Conservation (phyloP, 2,797 vertebrate species). For the Enteromius unitaeniatus region DNA sequence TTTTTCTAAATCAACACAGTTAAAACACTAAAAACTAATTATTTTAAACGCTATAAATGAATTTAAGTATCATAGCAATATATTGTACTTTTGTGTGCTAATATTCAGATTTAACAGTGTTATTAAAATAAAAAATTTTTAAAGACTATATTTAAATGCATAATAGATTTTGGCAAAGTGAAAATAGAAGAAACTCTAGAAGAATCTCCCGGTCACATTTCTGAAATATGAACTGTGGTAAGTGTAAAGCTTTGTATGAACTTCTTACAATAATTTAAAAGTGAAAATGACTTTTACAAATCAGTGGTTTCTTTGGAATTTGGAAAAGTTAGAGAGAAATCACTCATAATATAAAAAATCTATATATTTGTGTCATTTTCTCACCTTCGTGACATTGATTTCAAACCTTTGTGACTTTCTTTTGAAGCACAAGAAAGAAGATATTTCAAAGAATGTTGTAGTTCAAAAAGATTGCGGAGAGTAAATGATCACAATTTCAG, state of each 20-base stretch:
- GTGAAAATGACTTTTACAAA: neutral
- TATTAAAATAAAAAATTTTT: neutral
- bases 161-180: neutral
- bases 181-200: neutral
- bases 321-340: neutral
- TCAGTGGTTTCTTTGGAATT: neutral
- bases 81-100: neutral
- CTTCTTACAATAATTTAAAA: neutral
- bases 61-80: neutral
- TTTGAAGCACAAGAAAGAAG: neutral
- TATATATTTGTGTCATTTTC: neutral
- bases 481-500: neutral
- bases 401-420: neutral
- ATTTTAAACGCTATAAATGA: neutral
- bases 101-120: neutral
- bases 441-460: neutral
- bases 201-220: too few species aligned
- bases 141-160: neutral
- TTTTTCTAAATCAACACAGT: neutral
- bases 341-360: neutral
- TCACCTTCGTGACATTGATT: neutral
- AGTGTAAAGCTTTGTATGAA: neutral
- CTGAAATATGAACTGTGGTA: constrained; percentile 6
- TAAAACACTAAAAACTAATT: neutral
- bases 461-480: neutral